Evolutionary conservation across 1,140 invertebrate genomes (phyloP), one percentile per base, ranked within the genome.

Genomic region (Pygmarrhopalites habei): DNA sequence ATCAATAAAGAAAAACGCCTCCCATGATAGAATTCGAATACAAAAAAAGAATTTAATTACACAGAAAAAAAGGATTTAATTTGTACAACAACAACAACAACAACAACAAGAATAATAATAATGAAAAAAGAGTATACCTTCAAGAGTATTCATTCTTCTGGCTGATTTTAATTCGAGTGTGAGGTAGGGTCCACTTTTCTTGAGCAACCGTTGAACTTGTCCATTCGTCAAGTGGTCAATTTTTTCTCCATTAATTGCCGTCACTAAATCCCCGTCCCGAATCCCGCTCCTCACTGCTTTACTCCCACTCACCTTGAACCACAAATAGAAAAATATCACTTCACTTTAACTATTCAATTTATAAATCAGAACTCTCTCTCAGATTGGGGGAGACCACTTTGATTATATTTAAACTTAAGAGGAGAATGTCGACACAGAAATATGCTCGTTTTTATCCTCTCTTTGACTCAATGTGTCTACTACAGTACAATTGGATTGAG

Each of bases 181-280:
- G 14, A 90, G 77, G 32, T 81, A 80, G 46, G 85, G 82, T 56
- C 85, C 86, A 25, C 85, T 82, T 65, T 82, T 84, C 72, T 84
- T 82, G 60, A 89, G 78, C 66, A 89, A 79, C 29, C 81, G 79
- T 71, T 89, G 87, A 17, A 87, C 86, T 70, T 89, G 86, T 29
- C 82, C 80, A 73, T 89, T 88, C 39, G 81, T 86, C 72, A 90
- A 79, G 65, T 81, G 78, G 62, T 81, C 79, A 1, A 87, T 87
- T 19, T 80, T 76, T 60, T 81, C 81, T 21, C 84, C 86, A 75
- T 90, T 89, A 72, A 91, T 89, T 53, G 84, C 84, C 35, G 84
- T 84, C 68, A 91, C 87, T 59, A 88, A 79, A 73, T 89, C 87
- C 41, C 87, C 88, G 76, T 90, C 87, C 58, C 86, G 76, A 28